phyloP scores from a whole-genome alignment of 2,888 invertebrate species.

The Blastobasis adustella region DNA sequence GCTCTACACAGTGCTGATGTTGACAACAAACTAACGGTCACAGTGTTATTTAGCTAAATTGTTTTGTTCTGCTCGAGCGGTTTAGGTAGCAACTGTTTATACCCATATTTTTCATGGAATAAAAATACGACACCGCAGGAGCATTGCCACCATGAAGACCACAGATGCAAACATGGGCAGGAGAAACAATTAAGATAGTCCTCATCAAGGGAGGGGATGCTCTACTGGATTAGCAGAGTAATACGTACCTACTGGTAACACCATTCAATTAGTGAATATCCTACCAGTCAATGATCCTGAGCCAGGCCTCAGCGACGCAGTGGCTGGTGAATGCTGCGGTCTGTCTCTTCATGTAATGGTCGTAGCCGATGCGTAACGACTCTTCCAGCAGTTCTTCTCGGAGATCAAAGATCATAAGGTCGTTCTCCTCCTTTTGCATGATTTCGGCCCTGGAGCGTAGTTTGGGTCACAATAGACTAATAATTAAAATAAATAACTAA shows the following conservation, averaged over 20 bases:
- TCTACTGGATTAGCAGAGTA: background rate
- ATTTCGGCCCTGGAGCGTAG: constrained; percentile 47
- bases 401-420: constrained; percentile 51
- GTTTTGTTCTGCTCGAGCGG: too few relatives aligned
- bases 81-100: too few relatives aligned
- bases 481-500: too few relatives aligned
- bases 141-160: too few relatives aligned
- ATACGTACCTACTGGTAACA: background rate
- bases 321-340: constrained; percentile 44
- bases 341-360: constrained; percentile 53
- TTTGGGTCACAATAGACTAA: background rate
- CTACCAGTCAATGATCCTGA: constrained; percentile 56
- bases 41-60: too few relatives aligned
- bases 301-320: constrained; percentile 57
- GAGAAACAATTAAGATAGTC: too few relatives aligned
- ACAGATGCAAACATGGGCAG: too few relatives aligned
- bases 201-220: background rate
- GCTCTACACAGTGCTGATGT: too few relatives aligned
- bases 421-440: constrained; percentile 57
- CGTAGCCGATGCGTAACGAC: constrained; percentile 40
- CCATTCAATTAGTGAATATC: too few relatives aligned
- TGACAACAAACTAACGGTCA: too few relatives aligned
- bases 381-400: constrained; percentile 59
- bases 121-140: too few relatives aligned
- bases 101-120: too few relatives aligned